Evolutionary conservation across 2,113 vertebrate genomes (phyloP), one percentile per base, ranked within the genome.

Genomic region (Crotalus helleri): DNA sequence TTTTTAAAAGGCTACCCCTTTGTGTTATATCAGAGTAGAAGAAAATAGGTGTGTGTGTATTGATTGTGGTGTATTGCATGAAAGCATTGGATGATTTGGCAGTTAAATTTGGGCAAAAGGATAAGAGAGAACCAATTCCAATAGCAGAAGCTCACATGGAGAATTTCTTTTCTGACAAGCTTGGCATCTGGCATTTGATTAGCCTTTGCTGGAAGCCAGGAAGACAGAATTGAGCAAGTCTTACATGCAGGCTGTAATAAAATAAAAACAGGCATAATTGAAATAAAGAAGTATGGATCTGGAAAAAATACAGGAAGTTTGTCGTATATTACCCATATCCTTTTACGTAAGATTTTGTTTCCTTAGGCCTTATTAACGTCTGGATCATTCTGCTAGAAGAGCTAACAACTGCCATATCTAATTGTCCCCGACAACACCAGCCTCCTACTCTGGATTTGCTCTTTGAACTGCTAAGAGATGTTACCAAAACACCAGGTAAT

Each of bases 351-450:
- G 21, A 93, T 92, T 95, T 85, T 57, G 87, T 95, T 11, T 24
- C 88, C 95, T n/a, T 97, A 99, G 99, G 99, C 93, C 97, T 99
- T 95, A 99, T 99, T 96, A 99, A 98, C 95, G 99, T 99, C 93
- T 99, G 99, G 99, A 99, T 99, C 95, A 96, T 99, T 95, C 96
- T 99, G 0, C 93, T 99, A 95, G 99, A 99, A 97, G 98, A 99
- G 98, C 98, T 99, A 87, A 99, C 99, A 0, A 98, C 99, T 0
- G 98, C 99, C 0, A 98, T 99, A 94, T 99, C 99, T 0, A 99
- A 99, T 96, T 99, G 99, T 94, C 99, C 99, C 5, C 98, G 99
- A 2, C 99, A 99, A 92, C 99, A 99, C 94, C 99, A 99, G 58
- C 98, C 99, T 0, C 99, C 99, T 0, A 99, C 99, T 59, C 96